Evolutionary conservation across 1,140 invertebrate genomes (phyloP).

Genomic region (Listronotus oregonensis): DNA sequence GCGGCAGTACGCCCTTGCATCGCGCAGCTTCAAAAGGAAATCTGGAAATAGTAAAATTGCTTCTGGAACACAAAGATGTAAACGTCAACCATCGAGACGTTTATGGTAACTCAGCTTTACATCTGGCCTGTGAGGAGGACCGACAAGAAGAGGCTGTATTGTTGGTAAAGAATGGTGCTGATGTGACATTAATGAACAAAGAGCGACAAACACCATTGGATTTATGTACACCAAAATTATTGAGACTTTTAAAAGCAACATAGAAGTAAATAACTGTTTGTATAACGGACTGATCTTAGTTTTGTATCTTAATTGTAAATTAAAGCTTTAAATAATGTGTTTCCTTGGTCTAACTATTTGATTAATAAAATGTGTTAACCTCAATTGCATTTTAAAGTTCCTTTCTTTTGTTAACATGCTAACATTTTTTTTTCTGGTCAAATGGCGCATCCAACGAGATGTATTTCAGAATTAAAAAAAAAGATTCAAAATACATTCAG

Average conservation of each 20-base stretch:
- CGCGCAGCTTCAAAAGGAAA: conserved; percentile 82
- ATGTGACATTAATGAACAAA: conserved; percentile 68
- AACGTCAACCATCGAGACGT: conserved; percentile 63
- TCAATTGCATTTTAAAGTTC: too few species aligned
- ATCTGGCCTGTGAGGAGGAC: conserved; percentile 86
- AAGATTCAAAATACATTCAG: too few species aligned
- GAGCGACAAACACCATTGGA: conserved; percentile 74
- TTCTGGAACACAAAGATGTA: conserved; percentile 63
- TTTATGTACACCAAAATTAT: conserved; percentile 59
- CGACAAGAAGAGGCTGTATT: conserved; percentile 70
- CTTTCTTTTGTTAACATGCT: too few species aligned
- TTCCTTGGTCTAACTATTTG: too few species aligned
- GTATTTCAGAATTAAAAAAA: too few species aligned
- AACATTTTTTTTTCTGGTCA: too few species aligned
- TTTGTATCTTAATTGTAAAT: too few species aligned
- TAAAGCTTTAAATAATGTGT: too few species aligned
- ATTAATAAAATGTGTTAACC: too few species aligned
- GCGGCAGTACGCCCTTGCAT: conserved; percentile 82
- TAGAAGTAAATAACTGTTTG: too few species aligned
- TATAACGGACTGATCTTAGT: too few species aligned
- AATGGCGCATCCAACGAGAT: too few species aligned
- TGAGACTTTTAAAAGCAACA: conserved; percentile 32
- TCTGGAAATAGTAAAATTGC: conserved; percentile 68
- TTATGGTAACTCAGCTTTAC: conserved; percentile 75
- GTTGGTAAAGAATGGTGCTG: conserved; percentile 71